A percentile compares a stretch with the other conserved stretches of the same genome.
phyloP scores from a whole-genome alignment of 2,797 vertebrate genomes.

The Oceanodroma leucorhoa region DNA sequence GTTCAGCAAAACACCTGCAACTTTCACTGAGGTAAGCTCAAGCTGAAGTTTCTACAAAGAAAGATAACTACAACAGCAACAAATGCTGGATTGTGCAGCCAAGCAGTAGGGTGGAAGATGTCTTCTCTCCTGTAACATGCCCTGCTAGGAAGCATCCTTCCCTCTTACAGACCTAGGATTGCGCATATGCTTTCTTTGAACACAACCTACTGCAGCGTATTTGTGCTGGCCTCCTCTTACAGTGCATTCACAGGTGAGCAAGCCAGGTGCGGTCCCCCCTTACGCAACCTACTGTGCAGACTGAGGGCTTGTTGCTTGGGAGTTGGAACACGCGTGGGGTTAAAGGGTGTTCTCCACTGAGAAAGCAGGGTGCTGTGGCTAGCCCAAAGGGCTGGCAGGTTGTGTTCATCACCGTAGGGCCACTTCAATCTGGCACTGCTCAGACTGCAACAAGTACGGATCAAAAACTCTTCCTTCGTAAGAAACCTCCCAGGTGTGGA shows the following conservation, averaged over 20 bases:
- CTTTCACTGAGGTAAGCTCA: neutral
- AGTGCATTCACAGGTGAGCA: neutral
- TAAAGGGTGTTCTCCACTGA: neutral
- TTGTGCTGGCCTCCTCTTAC: accelerated
- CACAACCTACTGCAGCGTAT: too few relatives aligned
- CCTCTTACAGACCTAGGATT: neutral
- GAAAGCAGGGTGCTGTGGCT: neutral
- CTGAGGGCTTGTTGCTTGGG: neutral
- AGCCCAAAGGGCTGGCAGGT: neutral
- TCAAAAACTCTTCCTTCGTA: neutral
- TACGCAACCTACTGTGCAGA: neutral
- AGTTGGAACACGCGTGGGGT: neutral
- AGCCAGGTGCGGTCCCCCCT: too few relatives aligned
- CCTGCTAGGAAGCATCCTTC: neutral
- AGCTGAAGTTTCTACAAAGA: neutral
- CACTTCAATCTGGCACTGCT: neutral
- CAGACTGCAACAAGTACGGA: neutral
- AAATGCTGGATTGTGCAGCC: neutral
- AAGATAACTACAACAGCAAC: neutral
- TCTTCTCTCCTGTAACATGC: neutral
- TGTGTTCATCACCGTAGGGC: neutral
- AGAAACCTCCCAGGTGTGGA: neutral
- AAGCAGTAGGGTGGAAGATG: neutral
- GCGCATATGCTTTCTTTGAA: neutral
- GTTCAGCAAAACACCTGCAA: neutral